These are phyloP conservation scores for Scortum barcoo DNA, from an alignment of 2,113 vertebrate genomes.

Conservation along the genomic window DNA sequence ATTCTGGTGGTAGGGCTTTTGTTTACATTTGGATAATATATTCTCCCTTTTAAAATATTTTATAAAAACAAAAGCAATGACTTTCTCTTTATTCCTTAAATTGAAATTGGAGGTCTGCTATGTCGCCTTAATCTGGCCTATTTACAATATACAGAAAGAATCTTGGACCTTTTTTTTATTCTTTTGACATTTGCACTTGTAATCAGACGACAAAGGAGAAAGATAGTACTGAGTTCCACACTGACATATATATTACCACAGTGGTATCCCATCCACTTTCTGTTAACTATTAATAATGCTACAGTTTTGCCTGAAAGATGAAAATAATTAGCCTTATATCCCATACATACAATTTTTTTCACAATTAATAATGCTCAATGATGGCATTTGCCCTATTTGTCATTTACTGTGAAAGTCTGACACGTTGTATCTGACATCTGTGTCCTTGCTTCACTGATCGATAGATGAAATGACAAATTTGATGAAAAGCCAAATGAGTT, in stretches of 20 bases:
- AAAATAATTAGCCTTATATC: neutral
- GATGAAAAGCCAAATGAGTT: neutral
- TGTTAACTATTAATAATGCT: neutral
- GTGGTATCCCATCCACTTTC: neutral
- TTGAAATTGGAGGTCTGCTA: neutral
- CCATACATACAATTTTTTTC: neutral
- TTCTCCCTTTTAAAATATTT: neutral
- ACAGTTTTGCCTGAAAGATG: neutral
- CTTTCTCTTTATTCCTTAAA: neutral
- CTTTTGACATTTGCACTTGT: neutral
- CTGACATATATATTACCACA: too few species aligned
- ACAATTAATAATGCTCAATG: neutral
- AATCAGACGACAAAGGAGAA: neutral
- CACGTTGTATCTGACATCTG: neutral
- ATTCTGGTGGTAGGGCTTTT: neutral
- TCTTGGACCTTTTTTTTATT: too few species aligned
- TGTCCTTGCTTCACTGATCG: constrained; percentile 13
- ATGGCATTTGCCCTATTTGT: neutral
- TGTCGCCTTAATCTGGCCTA: neutral
- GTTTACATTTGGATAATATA: neutral
- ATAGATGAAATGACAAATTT: constrained; percentile 11
- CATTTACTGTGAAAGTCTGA: neutral
- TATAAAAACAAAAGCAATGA: neutral
- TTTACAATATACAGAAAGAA: too few species aligned
- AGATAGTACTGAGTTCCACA: neutral